phyloP scores from a whole-genome alignment of 2,888 invertebrate species.

The Harpalus rubripes region DNA sequence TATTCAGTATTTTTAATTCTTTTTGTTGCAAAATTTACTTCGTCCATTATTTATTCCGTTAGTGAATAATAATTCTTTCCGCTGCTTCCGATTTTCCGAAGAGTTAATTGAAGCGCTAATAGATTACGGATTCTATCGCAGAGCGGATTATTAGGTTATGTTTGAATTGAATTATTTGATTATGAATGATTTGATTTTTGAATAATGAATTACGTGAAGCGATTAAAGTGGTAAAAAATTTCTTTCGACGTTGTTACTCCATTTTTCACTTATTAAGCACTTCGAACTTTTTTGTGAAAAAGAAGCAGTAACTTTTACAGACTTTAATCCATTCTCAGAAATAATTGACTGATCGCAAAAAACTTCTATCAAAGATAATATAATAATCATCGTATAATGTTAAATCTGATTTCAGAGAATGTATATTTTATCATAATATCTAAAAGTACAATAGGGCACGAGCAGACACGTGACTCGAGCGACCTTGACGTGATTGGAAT shows the following conservation, averaged over 20 bases:
- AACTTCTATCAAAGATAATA: not conserved
- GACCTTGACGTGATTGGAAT: too few relatives aligned
- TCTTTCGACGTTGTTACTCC: conserved; percentile 12
- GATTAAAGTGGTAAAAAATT: conserved; percentile 31
- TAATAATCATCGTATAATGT: not conserved
- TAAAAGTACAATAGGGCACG: too few relatives aligned
- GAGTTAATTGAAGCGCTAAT: conserved; percentile 28
- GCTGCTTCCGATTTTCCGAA: conserved; percentile 6
- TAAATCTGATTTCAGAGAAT: too few relatives aligned
- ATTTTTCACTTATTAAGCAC: conserved; percentile 18
- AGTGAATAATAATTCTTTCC: conserved; percentile 1
- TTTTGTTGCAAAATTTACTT: not conserved
- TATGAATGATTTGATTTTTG: conserved; percentile 41
- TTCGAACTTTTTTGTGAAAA: not conserved
- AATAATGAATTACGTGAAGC: conserved; percentile 26
- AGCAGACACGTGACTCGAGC: too few relatives aligned
- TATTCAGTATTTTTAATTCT: too few relatives aligned
- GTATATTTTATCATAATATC: too few relatives aligned
- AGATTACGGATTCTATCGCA: conserved; percentile 28
- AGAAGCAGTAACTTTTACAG: not conserved
- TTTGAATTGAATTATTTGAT: conserved; percentile 50
- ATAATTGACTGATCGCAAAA: not conserved
- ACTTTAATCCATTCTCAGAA: not conserved
- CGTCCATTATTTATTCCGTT: conserved; percentile 1
- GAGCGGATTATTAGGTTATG: conserved; percentile 49